Evolutionary conservation across 2,113 vertebrate genomes (phyloP), one percentile per base, ranked within the genome.

Genomic region (Herpetotheres cachinnans): DNA sequence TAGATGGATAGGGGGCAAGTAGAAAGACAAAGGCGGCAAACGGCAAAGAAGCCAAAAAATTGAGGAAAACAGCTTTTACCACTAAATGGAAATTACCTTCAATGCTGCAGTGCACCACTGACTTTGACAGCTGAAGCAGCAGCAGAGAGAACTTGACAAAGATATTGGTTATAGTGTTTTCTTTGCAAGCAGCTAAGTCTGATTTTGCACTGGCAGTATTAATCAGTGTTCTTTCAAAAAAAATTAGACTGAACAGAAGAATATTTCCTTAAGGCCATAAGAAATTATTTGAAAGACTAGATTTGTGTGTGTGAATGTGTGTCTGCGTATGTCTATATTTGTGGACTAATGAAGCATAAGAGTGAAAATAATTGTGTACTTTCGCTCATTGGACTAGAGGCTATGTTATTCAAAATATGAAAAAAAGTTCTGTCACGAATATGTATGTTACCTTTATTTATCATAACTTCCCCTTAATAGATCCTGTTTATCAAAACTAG

Each of bases 81-180:
- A 94, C 36, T 91, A 96, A 98, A 98, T 98, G 98, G 98, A 98
- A 98, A 98, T 98, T 98, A 97, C 97, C 91, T 97, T 97, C 97
- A 97, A 52, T 97, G 96, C 97, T 98, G 98, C 97, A 98, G 94
- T 98, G 98, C 98, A 97, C 97, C 97, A 98, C 95, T 97, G 96
- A 95, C 95, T 98, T 97, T 98, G 98, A 98, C 97, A 98, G 97
- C 97, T 98, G 81, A 97, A 97, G 92, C 91, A 71, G 97, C 70
- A 96, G 93, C 89, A 85, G 86, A 96, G 94, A 95, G 88, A 97
- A 97, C 92, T 88, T 97, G 97, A 97, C 82, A 95, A 97, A 98
- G 86, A 96, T 96, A 97, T 81, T 83, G 95, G 96, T 90, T 67
- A 25, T 32, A 93, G 85, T 74, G 86, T 94, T 97, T 96, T 81